phyloP scores from a whole-genome alignment of 2,113 vertebrate genomes.

The Zapus hudsonius region DNA sequence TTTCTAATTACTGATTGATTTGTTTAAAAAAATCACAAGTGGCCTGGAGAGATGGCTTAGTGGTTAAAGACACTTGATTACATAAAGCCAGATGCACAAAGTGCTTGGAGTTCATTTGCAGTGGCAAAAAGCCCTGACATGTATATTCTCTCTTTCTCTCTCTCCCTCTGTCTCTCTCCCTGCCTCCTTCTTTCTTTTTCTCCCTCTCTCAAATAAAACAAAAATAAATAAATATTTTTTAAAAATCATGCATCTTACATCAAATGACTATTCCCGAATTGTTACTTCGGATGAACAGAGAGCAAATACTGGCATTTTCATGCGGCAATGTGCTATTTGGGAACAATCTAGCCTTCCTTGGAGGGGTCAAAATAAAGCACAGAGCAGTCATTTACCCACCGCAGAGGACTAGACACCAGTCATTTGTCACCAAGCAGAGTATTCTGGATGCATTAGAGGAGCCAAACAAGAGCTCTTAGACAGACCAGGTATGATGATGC shows the following conservation, averaged over 20 bases:
- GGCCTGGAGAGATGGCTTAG: too few species aligned
- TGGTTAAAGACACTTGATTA: too few species aligned
- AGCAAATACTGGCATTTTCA: conserved; percentile 74
- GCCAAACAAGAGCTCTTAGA: conserved; percentile 19
- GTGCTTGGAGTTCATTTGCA: too few species aligned
- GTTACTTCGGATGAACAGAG: conserved; percentile 61
- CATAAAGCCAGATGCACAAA: too few species aligned
- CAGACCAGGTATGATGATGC: not conserved
- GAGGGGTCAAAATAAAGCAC: conserved; percentile 53
- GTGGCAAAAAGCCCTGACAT: too few species aligned
- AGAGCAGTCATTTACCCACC: conserved; percentile 60
- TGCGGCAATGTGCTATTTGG: conserved; percentile 65
- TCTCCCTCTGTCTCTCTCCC: too few species aligned
- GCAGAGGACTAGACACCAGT: conserved; percentile 58
- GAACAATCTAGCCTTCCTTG: conserved; percentile 64
- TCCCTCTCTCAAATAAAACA: too few species aligned
- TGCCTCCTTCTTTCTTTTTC: too few species aligned
- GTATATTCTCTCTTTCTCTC: too few species aligned
- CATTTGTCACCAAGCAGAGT: conserved; percentile 54
- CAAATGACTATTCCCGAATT: conserved; percentile 55
- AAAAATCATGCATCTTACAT: conserved; percentile 19
- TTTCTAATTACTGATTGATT: conserved; percentile 69
- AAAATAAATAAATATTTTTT: too few species aligned
- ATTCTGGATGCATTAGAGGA: conserved; percentile 52
- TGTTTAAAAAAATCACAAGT: not conserved